Percentiles rank a stretch among this genome's conserved stretches.
Conservation (phyloP, 1,140 invertebrate species). For the Caenorhabditis inopinata region DNA sequence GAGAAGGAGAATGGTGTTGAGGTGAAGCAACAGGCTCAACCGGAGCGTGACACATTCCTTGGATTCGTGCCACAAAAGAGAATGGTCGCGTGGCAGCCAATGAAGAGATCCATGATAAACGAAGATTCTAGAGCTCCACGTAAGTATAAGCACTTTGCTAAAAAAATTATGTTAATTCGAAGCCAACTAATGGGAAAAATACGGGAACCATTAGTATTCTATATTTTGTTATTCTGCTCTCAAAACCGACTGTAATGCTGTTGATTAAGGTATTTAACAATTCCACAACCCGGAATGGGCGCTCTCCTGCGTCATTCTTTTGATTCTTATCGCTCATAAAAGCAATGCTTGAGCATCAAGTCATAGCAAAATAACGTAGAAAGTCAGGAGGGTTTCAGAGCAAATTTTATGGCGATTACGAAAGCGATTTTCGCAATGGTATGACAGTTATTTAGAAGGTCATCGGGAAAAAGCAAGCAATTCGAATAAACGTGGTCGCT, state of each 20-base stretch:
- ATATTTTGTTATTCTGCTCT: too few species aligned
- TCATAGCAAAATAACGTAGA: too few species aligned
- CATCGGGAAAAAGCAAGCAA: too few species aligned
- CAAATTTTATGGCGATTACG: too few species aligned
- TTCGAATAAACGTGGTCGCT: too few species aligned
- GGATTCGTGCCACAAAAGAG: constrained; percentile 36
- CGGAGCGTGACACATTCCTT: not conserved
- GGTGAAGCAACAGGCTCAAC: not conserved
- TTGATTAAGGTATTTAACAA: not conserved
- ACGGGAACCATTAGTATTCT: too few species aligned
- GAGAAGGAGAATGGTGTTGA: constrained; percentile 17
- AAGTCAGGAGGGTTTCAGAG: too few species aligned
- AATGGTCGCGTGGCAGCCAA: constrained; percentile 51
- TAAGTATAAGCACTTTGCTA: too few species aligned
- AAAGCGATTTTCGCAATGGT: not conserved
- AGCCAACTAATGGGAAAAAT: too few species aligned
- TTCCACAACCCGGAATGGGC: constrained; percentile 22
- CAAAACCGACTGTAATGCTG: not conserved
- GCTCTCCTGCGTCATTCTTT: constrained; percentile 23
- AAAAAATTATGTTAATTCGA: too few species aligned
- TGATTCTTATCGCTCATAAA: not conserved
- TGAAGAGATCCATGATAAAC: constrained; percentile 38
- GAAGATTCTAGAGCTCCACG: constrained; percentile 33
- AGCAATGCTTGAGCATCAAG: too few species aligned
- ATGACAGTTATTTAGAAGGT: not conserved